Evolutionary conservation across 2,797 vertebrate species (phyloP).

Genomic region (Crocodylus rhombifer): DNA sequence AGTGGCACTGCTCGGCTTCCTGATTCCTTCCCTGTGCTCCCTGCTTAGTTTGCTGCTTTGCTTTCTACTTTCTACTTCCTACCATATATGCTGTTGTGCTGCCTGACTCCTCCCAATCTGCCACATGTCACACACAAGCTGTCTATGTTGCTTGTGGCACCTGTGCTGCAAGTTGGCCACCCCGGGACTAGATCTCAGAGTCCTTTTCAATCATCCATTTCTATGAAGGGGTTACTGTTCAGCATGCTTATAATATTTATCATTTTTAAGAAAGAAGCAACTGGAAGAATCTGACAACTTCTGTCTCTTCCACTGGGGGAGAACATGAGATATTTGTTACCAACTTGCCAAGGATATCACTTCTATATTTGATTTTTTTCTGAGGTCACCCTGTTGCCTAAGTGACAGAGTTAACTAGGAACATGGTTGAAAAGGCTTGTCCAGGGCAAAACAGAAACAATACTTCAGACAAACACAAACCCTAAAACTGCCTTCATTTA

Average conservation of each 20-base stretch:
- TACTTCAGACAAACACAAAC: background rate
- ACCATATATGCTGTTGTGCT: too few relatives aligned
- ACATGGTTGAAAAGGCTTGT: background rate
- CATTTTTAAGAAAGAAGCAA: background rate
- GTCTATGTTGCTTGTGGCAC: background rate
- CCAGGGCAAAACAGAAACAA: background rate
- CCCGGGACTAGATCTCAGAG: too few relatives aligned
- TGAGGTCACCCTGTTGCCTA: background rate
- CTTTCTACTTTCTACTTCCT: too few relatives aligned
- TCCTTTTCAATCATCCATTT: too few relatives aligned
- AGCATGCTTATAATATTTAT: background rate
- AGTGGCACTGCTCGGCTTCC: too few relatives aligned
- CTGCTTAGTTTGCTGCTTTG: too few relatives aligned
- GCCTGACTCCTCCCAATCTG: too few relatives aligned
- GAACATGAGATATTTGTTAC: background rate
- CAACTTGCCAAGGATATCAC: background rate
- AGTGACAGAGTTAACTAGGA: background rate
- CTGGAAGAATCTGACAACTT: slow-evolving; percentile 22
- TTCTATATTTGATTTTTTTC: background rate
- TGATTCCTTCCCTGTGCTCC: too few relatives aligned
- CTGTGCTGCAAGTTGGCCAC: background rate
- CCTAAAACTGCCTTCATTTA: background rate
- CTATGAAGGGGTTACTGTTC: background rate
- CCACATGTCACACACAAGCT: background rate
- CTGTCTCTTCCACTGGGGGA: background rate